Evolutionary conservation across 2,113 vertebrate genomes (phyloP).

Genomic region (Taurulus bubalis): DNA sequence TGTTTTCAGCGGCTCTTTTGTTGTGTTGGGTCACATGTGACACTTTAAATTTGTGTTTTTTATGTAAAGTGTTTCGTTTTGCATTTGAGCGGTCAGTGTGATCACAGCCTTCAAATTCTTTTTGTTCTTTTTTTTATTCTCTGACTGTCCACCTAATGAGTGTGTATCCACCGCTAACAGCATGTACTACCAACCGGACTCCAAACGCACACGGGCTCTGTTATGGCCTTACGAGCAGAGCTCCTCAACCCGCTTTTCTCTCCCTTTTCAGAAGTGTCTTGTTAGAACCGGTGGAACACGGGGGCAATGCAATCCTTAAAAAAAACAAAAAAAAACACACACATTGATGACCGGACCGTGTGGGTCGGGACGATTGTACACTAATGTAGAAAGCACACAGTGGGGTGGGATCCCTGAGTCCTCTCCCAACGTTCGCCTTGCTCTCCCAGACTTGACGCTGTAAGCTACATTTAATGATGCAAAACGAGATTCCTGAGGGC

Average conservation of each 20-base stretch:
- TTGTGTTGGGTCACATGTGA: not conserved
- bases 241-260: constrained; percentile 42
- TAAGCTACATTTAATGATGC: constrained; percentile 53
- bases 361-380: constrained; percentile 65
- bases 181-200: constrained; percentile 36
- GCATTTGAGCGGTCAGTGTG: not conserved
- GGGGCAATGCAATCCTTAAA: constrained; percentile 63
- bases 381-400: constrained; percentile 61
- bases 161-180: constrained; percentile 46
- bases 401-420: constrained; percentile 3
- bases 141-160: constrained; percentile 49
- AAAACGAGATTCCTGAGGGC: constrained; percentile 61
- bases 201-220: constrained; percentile 60
- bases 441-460: constrained; percentile 48
- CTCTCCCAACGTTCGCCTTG: constrained; percentile 35
- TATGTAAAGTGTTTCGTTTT: not conserved
- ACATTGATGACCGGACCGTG: constrained; percentile 19
- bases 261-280: constrained; percentile 71
- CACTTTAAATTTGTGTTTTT: not conserved
- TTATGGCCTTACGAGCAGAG: constrained; percentile 62
- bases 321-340: constrained; percentile 6
- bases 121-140: not conserved
- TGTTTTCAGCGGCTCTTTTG: not conserved
- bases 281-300: constrained; percentile 57
- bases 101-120: constrained; percentile 4